Evolutionary conservation across 2,888 invertebrate species (phyloP), one percentile per base, ranked within the genome.

Genomic region (Drosophila helvetica): DNA sequence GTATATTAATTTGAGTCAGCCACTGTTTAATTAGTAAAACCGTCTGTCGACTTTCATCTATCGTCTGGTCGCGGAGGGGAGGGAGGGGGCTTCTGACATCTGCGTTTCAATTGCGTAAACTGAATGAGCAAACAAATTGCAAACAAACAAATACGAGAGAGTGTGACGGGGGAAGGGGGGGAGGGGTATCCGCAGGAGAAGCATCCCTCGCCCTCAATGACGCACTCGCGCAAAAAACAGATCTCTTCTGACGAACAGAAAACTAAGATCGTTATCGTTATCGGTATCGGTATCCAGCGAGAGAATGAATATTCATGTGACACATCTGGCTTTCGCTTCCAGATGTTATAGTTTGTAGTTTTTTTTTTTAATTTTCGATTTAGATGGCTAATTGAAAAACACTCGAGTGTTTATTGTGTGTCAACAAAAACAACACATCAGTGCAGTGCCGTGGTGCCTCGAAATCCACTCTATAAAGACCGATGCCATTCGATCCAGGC

Each of bases 91-190:
- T 12, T 12, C 33, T 12, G 30, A 48, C 43, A 53, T 72, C 27
- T 75, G 48, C 48, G 22, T 60, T 30, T 63, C 55, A 46, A 63
- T 58, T 81, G 64, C 77, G 79, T 66, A 77, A 79, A 79, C 25
- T 19, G 43, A 43, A 58, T n/a, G 51, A 30, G 54, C 42, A 65
- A 72, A 72, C 10, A 58, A 18, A 27, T 25, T 27, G 65, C 64
- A 65, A 38, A 62, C 62, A 12, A 18, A 33, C 30, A 27, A 6
- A 33, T 18, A 17, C 30, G 8, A 6, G 38, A 15, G n/a, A n/a
- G 38, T n/a, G 15, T 33, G 33, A 12, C 12, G 4, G 6, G 38
- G 38, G 38, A 15, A 15, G 38, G 12, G 33, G 15, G 6, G 33
- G 7, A n/a, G 2, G 2, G 38, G 2, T 15, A 38, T 38, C 7